Conservation (phyloP, 2,113 vertebrate species). For the Ancistrus triradiatus region DNA sequence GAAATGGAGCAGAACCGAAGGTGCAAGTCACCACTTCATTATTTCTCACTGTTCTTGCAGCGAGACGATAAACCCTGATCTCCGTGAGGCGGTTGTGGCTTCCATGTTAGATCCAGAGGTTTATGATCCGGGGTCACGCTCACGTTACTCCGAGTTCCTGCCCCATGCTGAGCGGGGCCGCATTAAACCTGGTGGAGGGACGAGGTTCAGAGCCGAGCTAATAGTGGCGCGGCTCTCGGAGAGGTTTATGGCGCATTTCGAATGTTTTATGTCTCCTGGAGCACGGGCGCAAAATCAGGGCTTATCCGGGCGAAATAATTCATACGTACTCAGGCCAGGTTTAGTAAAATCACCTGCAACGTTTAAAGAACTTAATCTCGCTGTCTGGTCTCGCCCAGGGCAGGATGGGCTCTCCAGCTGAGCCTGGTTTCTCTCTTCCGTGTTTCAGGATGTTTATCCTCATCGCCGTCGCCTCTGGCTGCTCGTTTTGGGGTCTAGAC, state of each 20-base stretch:
- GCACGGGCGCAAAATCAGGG: conserved; percentile 14
- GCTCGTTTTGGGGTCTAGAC: no score
- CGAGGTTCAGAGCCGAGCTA: conserved; percentile 26
- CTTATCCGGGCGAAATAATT: conserved; percentile 30
- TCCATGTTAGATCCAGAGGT: conserved; percentile 64
- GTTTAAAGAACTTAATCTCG: background rate
- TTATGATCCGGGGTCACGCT: conserved; percentile 56
- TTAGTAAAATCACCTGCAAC: conserved; percentile 31
- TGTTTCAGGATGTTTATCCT: no score
- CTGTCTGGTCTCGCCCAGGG: no score
- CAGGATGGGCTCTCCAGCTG: no score
- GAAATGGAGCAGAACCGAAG: conserved; percentile 59
- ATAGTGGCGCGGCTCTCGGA: conserved; percentile 15
- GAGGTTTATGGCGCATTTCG: conserved; percentile 48
- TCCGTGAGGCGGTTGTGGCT: conserved; percentile 54
- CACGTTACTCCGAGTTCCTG: conserved; percentile 52
- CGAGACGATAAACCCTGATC: conserved; percentile 59
- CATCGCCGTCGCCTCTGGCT: no score
- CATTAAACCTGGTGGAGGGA: conserved; percentile 29
- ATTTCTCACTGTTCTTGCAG: conserved; percentile 57
- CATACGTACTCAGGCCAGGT: background rate
- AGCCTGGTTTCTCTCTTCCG: no score
- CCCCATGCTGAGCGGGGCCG: conserved; percentile 10
- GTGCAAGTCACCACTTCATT: conserved; percentile 46
- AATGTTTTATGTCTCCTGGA: conserved; percentile 42